Evolutionary conservation across 2,113 vertebrate genomes (phyloP).

Genomic region (Elgaria multicarinata): DNA sequence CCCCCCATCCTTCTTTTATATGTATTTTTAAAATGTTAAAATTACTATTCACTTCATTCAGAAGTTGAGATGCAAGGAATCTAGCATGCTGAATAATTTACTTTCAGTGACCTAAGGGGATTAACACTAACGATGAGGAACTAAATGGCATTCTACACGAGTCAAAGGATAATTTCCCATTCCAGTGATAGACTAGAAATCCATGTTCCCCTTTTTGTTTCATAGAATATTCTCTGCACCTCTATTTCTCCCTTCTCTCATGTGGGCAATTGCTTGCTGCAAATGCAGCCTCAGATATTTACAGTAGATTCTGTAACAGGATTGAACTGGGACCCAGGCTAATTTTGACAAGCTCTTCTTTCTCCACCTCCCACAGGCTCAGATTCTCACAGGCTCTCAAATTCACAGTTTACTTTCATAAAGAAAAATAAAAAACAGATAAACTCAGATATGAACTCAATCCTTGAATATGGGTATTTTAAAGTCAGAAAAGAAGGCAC

Average conservation of each 20-base stretch:
- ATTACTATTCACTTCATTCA: not conserved
- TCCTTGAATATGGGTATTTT: not conserved
- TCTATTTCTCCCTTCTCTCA: not conserved
- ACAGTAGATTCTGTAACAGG: not conserved
- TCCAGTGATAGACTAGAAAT: not conserved
- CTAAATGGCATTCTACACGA: not conserved
- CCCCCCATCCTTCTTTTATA: not conserved
- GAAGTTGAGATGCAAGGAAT: not conserved
- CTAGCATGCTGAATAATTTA: conserved; percentile 1
- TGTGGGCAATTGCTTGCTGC: not conserved
- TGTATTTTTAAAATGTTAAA: conserved; percentile 14
- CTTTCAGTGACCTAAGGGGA: not conserved
- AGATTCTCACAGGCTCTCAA: not conserved
- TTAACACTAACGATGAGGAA: not conserved
- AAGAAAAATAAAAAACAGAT: not conserved
- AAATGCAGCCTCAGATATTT: not conserved
- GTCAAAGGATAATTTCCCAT: not conserved
- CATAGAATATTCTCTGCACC: not conserved
- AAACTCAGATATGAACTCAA: not conserved
- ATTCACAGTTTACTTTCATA: not conserved
- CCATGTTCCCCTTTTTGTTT: not conserved
- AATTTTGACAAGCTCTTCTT: not conserved
- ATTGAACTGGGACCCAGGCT: not conserved
- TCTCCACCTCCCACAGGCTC: not conserved
- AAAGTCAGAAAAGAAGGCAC: not conserved